Base-by-base conservation (phyloP, 2,888 invertebrate genomes). In the Melitaea athalia region DNA sequence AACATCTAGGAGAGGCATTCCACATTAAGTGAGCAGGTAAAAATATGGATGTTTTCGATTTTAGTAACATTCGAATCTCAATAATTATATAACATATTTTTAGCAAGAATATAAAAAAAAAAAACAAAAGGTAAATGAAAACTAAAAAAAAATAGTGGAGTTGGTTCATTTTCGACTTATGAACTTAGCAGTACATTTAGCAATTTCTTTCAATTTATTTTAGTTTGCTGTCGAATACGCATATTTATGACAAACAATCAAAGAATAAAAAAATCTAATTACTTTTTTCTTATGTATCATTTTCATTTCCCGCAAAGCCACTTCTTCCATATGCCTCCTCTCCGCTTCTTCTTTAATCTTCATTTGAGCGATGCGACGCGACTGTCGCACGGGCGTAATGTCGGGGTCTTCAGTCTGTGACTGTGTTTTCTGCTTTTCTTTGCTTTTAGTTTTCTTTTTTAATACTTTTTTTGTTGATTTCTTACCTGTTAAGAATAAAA, bases 341-440 rank as follows among this genome's bases (percentile, higher is more conserved):
- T 97, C 96, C 0, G 96, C 96, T 82, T 97, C 97, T 81, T 98
- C 97, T 74, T 95, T 96, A 69, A 98, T 97, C 85, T 97, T 97
- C 79, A 97, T 93, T 85, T 97, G 97, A 0, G 98, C 98, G 76
- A 98, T 97, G 70, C 98, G 93, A 0, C 98, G 93, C 3, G 97
- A 97, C 79, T 97, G 96, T 8, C 98, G 89, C 5, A 97, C 95
- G 0, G 94, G 94, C 15, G 93, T 84, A 24, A 60, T 42, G 12
- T 86, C 79, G 59, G 89, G 92, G 0, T 85, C 84, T 1, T 91
- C 88, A 0, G 78, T 79, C 10, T 75, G 74, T 0, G 76, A 68
- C 0, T 72, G 75, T 0, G 77, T 74, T 59, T 82, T 83, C 10
- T 59, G 66, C 57, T 79, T 84, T 15, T 75, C 78, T 65, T 80